A percentile compares a stretch with the other conserved stretches of the same genome.
These are phyloP conservation scores for Arge pagana DNA, from an alignment of 2,888 invertebrate genomes.

Conservation along the genomic window DNA sequence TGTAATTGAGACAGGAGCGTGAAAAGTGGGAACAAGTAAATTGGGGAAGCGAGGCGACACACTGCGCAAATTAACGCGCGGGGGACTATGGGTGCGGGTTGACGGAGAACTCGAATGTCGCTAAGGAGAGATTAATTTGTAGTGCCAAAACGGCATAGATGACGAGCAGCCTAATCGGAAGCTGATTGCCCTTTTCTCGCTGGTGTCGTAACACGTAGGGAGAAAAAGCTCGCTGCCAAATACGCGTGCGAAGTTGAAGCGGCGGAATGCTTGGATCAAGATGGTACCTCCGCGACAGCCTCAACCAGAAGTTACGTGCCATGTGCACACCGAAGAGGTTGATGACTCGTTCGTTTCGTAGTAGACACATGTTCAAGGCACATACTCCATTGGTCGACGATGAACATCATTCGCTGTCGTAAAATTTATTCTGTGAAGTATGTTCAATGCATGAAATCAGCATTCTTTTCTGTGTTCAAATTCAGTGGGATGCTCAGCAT, in stretches of 20 bases:
- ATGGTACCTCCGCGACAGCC: constrained; percentile 7
- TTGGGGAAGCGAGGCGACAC: constrained; percentile 1
- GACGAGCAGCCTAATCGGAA: too few species aligned
- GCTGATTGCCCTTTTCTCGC: too few species aligned
- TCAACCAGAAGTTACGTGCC: constrained; percentile 16
- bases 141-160: constrained; percentile 8
- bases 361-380: too few species aligned
- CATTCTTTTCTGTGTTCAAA: too few species aligned
- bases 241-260: too few species aligned
- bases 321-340: constrained; percentile 3
- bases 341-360: constrained; percentile 3
- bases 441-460: too few species aligned
- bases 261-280: constrained; percentile 2
- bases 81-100: constrained; percentile 4
- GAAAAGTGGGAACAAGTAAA: neutral
- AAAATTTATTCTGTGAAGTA: too few species aligned
- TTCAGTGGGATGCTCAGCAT: too few species aligned
- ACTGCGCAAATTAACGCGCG: constrained; percentile 6
- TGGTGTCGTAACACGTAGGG: too few species aligned
- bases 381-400: too few species aligned
- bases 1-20: constrained; percentile 11
- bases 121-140: constrained; percentile 12
- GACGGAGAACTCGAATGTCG: constrained; percentile 10
- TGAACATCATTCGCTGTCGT: too few species aligned
- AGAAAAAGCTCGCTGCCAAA: too few species aligned